These are phyloP conservation scores for Cryptosula pallasiana DNA, from an alignment of 2,888 invertebrate genomes.

Conservation along the genomic window DNA sequence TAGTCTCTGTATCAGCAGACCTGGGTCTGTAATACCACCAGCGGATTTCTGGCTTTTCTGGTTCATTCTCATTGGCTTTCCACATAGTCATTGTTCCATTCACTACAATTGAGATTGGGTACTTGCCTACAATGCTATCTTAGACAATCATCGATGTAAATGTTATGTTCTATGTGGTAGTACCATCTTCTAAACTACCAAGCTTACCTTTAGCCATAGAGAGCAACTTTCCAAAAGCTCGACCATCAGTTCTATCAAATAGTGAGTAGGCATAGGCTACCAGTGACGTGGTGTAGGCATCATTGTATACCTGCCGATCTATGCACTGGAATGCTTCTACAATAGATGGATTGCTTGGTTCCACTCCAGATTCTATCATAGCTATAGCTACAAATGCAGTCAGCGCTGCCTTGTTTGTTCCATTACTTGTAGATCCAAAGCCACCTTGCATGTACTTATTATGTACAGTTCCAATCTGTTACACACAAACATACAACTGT, in stretches of 20 bases:
- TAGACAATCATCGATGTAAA: too few relatives aligned
- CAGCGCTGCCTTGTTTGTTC: conserved; percentile 31
- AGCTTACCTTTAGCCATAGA: conserved; percentile 25
- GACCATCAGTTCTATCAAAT: conserved; percentile 14
- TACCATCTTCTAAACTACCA: too few relatives aligned
- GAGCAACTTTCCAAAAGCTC: conserved; percentile 19
- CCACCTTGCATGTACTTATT: conserved; percentile 26
- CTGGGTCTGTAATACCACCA: conserved; percentile 58
- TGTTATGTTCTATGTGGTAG: too few relatives aligned
- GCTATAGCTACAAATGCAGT: conserved; percentile 47
- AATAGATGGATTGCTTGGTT: conserved; percentile 30
- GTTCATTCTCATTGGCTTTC: conserved; percentile 33
- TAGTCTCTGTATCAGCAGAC: conserved; percentile 76
- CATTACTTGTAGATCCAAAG: conserved; percentile 31
- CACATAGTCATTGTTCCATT: conserved; percentile 77
- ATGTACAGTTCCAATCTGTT: conserved; percentile 26
- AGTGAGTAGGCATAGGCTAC: conserved; percentile 31
- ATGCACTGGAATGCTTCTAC: conserved; percentile 31
- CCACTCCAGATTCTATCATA: conserved; percentile 38
- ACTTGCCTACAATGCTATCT: too few relatives aligned
- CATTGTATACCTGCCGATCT: conserved; percentile 29
- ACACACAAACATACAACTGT: too few relatives aligned
- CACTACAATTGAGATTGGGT: too few relatives aligned
- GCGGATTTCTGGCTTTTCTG: conserved; percentile 21
- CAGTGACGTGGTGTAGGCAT: conserved; percentile 34